Evolutionary conservation across 2,888 invertebrate species (phyloP), one percentile per base, ranked within the genome.

Genomic region (Cryptocheilus praepositus): DNA sequence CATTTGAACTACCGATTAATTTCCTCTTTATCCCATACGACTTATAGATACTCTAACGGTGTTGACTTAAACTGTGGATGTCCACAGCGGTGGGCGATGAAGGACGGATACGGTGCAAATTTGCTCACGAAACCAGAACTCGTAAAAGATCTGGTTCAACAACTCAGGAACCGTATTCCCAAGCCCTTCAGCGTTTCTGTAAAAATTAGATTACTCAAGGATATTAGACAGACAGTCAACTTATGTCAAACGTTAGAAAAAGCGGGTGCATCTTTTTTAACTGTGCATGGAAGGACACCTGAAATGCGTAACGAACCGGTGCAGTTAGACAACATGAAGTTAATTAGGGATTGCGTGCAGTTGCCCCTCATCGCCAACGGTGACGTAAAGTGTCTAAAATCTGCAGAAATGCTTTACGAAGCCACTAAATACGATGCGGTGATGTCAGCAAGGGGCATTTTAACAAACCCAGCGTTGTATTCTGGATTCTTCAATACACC

Each of bases 51-150:
- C 90, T 93, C 95, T 62, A 94, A 96, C 90, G 99, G 99, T 5
- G 94, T 98, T 1, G 99, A 99, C 90, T 90, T 99, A 44, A 99
- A 99, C 87, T 99, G 99, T 90, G 99, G 99, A 0, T 99, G 99
- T 82, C 99, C 99, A 0, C 99, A 99, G 89, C 91, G 93, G 76
- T 98, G 98, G 98, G 98, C 98, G 0, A 94, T 96, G 89, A 92
- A 94, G 76, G 95, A 96, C 85, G 97, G 97, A 3, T 95, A 96
- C 85, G 98, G 98, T 0, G 95, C 95, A 83, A 93, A 94, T 67
- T 89, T 98, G 74, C 89, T 98, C 19, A 92, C 92, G 11, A 93
- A 95, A 77, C 98, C 98, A 5, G 94, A 98, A 83, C 82, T 94
- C 11, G 92, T 99, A 4, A 92, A 93, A 75, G 96, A 96, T 81